Percentiles rank a stretch among this genome's conserved stretches.
Evolutionary conservation across 2,888 invertebrate species (phyloP).

Genomic region (Emmelina monodactyla): DNA sequence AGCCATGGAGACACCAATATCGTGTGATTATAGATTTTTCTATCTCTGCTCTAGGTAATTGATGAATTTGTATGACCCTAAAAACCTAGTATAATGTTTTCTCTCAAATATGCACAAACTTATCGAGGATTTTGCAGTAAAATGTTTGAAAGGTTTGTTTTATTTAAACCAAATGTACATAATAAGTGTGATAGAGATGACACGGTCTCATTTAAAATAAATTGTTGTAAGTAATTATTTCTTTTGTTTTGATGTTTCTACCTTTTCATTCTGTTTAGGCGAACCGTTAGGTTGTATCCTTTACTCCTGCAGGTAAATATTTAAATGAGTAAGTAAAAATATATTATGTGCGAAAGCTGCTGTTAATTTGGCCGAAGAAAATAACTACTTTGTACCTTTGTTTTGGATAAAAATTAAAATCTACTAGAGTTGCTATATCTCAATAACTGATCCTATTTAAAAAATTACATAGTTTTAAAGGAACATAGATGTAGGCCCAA

Average conservation of each 20-base stretch:
- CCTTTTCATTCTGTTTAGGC: too few species aligned
- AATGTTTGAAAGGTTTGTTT: constrained; percentile 59
- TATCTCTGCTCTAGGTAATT: constrained; percentile 34
- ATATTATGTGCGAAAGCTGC: too few species aligned
- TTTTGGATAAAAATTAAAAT: too few species aligned
- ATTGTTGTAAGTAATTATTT: constrained; percentile 51
- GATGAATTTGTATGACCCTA: constrained; percentile 49
- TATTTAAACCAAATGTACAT: constrained; percentile 66
- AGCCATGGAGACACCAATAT: constrained; percentile 37
- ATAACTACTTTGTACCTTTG: too few species aligned
- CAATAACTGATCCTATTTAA: too few species aligned
- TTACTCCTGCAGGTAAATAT: too few species aligned
- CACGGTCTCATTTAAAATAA: constrained; percentile 65
- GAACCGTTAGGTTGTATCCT: too few species aligned
- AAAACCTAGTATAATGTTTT: constrained; percentile 37
- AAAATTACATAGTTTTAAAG: too few species aligned
- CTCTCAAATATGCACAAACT: constrained; percentile 64
- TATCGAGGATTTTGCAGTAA: constrained; percentile 52
- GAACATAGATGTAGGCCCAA: too few species aligned
- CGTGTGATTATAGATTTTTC: constrained; percentile 45
- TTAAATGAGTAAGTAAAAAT: too few species aligned
- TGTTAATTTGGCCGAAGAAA: too few species aligned
- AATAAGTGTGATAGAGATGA: constrained; percentile 65
- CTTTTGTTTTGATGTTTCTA: constrained; percentile 18
- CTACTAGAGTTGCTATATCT: too few species aligned